Conservation (phyloP, 2,797 vertebrate genomes). For the Mionectes olivaceus region DNA sequence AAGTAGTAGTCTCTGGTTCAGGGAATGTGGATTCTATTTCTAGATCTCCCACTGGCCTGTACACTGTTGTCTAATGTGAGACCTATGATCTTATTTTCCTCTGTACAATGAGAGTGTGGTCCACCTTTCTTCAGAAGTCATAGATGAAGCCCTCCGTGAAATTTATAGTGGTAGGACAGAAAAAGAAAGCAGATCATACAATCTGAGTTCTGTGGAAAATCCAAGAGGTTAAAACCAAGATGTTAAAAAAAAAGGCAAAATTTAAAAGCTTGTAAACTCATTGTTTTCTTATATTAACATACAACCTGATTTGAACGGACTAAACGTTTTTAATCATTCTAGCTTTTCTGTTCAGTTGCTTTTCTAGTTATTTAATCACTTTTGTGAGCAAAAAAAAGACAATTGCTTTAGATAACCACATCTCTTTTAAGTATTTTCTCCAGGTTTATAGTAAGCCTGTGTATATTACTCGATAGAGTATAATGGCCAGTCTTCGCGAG, state of each 20-base stretch:
- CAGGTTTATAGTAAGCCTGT: neutral
- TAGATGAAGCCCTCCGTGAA: neutral
- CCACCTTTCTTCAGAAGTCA: neutral
- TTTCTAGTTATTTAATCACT: neutral
- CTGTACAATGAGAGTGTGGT: neutral
- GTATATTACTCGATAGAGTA: neutral
- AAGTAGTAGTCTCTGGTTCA: neutral
- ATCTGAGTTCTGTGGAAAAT: neutral
- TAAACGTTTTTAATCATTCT: neutral
- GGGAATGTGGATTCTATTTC: neutral
- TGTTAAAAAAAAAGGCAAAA: neutral
- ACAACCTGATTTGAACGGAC: neutral
- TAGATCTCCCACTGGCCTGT: neutral
- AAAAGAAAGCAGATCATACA: neutral
- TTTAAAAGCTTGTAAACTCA: rapidly evolving
- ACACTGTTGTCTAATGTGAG: neutral
- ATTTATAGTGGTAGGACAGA: neutral
- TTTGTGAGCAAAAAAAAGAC: neutral
- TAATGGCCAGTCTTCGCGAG: too few species aligned
- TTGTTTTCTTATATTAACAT: neutral
- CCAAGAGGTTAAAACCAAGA: neutral
- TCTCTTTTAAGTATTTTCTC: neutral
- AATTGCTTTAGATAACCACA: neutral
- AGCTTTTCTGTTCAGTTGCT: neutral
- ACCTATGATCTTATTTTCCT: neutral